Base-by-base conservation (phyloP, 2,888 invertebrate species). In the Nymphalis urticae region DNA sequence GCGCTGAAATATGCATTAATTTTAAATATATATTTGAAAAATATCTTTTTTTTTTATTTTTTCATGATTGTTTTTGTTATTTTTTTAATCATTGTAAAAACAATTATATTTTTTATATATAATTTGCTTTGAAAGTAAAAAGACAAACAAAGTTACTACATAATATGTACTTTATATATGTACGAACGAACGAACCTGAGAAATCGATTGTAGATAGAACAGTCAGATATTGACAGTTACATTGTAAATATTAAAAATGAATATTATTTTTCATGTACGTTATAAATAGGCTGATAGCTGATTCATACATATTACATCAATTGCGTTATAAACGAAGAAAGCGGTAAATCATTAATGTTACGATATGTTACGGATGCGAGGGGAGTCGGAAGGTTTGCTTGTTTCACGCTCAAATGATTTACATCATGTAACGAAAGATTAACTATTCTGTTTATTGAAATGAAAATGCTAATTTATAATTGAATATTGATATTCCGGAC, bases 311-410 rank as follows among this genome's bases (percentile, higher is more conserved):
- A 51, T 70, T 70, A 66, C 66, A 64, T 70, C 66, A 53, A 63
- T 66, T 60, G 63, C 56, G 36, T 68, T 60, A 68, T 32, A 32
- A 16, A 63, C 66, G 63, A 69, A 66, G 54, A 36, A 53, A 70
- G 64, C 64, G 58, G 24, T 66, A 56, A 60, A 63, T 66, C 47
- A 60, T 64, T 32, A 60, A 47, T 21, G 65, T 73, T 73, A 70
- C 72, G 70, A 59, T 51, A 62, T 47, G 69, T 72, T 71, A 72
- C 68, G 66, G 65, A 70, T 62, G 66, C 36, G 63, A 58, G 64
- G 69, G 72, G 67, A 72, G 58, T 67, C 65, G 60, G 66, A 69
- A 69, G 66, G 70, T 66, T 64, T 63, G 64, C 67, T 64, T 47
- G 59, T 64, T 67, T 70, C 68, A 59, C 72, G 70, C 70, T 70